These are phyloP conservation scores for Triplophysa dalaica DNA, from an alignment of 2,113 vertebrate species.

Conservation along the genomic window DNA sequence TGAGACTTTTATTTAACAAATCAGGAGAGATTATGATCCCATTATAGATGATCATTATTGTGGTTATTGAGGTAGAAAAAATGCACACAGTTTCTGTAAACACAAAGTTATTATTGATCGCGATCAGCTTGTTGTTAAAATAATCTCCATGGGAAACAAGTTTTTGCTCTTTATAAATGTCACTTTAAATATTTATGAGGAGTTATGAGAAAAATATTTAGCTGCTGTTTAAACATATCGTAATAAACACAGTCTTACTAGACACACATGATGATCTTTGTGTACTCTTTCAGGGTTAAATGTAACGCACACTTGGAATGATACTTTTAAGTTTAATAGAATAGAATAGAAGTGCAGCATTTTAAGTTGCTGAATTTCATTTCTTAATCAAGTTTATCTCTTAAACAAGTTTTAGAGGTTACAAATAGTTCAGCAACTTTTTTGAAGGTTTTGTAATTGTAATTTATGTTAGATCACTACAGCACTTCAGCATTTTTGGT, in stretches of 20 bases:
- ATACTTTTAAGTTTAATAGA: no score
- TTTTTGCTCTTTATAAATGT: not conserved
- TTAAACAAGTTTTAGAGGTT: no score
- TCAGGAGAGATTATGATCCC: not conserved
- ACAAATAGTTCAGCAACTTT: no score
- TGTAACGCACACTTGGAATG: no score
- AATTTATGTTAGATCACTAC: no score
- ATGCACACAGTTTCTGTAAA: not conserved
- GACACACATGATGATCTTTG: no score
- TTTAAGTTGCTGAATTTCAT: no score
- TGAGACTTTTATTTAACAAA: constrained; percentile 6
- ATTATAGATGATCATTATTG: constrained; percentile 15
- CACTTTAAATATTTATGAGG: not conserved
- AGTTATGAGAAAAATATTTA: not conserved
- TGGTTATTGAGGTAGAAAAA: constrained; percentile 17
- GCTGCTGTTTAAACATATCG: not conserved
- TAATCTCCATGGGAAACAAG: not conserved
- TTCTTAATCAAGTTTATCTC: no score
- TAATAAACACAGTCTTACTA: not conserved
- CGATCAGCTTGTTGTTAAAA: not conserved
- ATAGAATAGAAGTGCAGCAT: no score
- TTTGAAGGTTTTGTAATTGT: no score
- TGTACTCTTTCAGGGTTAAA: no score
- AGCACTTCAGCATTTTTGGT: no score
- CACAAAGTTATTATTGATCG: not conserved